Conservation (phyloP, 2,113 vertebrate genomes). For the Columba janthina region DNA sequence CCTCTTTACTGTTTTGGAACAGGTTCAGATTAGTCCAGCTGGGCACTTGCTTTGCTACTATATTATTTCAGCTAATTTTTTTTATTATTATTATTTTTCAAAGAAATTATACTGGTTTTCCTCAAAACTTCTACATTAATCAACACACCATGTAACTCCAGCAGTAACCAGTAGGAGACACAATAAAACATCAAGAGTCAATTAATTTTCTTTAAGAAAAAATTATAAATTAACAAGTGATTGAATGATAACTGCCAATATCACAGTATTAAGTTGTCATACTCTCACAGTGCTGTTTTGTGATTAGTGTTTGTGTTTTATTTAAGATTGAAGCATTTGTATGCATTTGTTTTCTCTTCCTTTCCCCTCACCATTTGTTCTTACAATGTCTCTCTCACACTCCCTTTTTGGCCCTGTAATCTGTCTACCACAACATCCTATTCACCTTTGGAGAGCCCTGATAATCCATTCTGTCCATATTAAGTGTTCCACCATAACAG, state of each 20-base stretch:
- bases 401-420: background rate
- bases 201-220: background rate
- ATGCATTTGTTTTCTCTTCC: background rate
- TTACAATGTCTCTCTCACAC: background rate
- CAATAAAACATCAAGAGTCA: slow-evolving; percentile 43
- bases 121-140: slow-evolving; percentile 17
- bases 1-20: background rate
- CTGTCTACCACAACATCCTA: background rate
- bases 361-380: background rate
- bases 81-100: background rate
- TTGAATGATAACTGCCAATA: background rate
- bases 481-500: background rate
- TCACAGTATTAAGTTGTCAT: background rate
- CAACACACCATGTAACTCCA: slow-evolving; percentile 19
- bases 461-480: background rate
- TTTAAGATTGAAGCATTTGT: background rate
- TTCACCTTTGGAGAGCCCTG: background rate
- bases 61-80: slow-evolving; percentile 6
- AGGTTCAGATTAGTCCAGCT: background rate
- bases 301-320: background rate
- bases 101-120: background rate
- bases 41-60: background rate
- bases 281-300: background rate
- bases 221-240: slow-evolving; percentile 44
- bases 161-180: slow-evolving; percentile 10